Conservation (phyloP, 1,140 invertebrate genomes). For the Platyura marginata region DNA sequence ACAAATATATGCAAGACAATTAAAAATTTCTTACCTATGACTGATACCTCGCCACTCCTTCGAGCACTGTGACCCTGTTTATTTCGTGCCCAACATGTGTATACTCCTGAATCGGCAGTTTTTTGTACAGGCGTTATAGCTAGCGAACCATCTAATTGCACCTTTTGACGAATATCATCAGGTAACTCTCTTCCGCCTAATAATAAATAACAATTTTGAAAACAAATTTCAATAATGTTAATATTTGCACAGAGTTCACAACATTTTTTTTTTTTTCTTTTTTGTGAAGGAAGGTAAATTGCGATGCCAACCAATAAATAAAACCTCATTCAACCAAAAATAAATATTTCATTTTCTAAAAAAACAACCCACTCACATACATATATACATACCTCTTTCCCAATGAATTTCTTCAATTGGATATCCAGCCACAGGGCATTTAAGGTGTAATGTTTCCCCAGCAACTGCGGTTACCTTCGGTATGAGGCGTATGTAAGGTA, state of each 20-base stretch:
- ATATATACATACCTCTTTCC: conserved; percentile 42
- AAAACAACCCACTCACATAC: background rate
- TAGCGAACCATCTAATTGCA: conserved; percentile 50
- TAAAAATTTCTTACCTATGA: conserved; percentile 48
- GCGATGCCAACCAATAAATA: background rate
- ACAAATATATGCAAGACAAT: conserved; percentile 14
- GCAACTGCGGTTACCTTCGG: conserved; percentile 72
- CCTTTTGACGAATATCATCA: conserved; percentile 61
- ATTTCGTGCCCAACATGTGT: conserved; percentile 56
- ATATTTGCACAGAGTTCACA: background rate
- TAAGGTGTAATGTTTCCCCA: conserved; percentile 53
- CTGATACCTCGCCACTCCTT: conserved; percentile 48
- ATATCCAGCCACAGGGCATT: conserved; percentile 70
- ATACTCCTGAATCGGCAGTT: conserved; percentile 50
- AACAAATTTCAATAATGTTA: background rate
- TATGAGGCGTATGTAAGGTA: conserved; percentile 65
- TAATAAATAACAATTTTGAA: background rate
- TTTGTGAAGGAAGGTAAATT: background rate
- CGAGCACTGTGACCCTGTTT: conserved; percentile 54
- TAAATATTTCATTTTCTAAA: background rate
- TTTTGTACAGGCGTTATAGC: conserved; percentile 57
- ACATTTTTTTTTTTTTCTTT: background rate
- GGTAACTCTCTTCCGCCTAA: conserved; percentile 52
- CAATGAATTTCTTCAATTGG: conserved; percentile 67
- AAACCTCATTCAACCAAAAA: background rate